Percentiles rank a stretch among this genome's conserved stretches.
Evolutionary conservation across 1,140 invertebrate species (phyloP).

Genomic region (Tetramorium simillimum): DNA sequence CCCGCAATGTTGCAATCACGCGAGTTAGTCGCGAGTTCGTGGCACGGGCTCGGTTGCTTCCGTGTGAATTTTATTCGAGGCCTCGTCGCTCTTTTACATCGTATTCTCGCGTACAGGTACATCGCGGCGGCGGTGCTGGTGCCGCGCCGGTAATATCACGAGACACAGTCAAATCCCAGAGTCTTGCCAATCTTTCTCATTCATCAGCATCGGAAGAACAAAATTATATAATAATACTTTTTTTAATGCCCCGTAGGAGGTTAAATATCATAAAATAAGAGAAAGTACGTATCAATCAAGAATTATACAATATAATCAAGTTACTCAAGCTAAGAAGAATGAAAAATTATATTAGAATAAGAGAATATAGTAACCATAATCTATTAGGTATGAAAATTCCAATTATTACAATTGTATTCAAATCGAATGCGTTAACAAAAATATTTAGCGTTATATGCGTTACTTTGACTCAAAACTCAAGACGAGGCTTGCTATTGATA

Average conservation of each 20-base stretch:
- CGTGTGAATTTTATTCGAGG: conserved; percentile 65
- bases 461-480: not conserved
- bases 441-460: not conserved
- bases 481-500: conserved; percentile 59
- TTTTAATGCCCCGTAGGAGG: not conserved
- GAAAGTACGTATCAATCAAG: not conserved
- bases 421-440: not conserved
- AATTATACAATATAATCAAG: not conserved
- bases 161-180: not conserved
- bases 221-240: not conserved
- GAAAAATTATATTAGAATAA: not conserved
- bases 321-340: not conserved
- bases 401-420: not conserved
- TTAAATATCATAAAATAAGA: not conserved
- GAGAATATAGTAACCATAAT: not conserved
- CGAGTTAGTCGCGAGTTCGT: conserved; percentile 63
- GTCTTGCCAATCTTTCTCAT: not conserved
- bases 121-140: not conserved
- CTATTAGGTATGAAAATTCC: not conserved
- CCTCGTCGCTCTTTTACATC: conserved; percentile 38
- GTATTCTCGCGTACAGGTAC: not conserved
- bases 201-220: not conserved
- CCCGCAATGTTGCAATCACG: conserved; percentile 69
- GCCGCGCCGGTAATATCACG: not conserved
- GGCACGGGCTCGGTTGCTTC: conserved; percentile 48